Percentiles rank a stretch among this genome's conserved stretches.
Evolutionary conservation across 1,140 invertebrate species (phyloP).

Genomic region (Radopholus similis): DNA sequence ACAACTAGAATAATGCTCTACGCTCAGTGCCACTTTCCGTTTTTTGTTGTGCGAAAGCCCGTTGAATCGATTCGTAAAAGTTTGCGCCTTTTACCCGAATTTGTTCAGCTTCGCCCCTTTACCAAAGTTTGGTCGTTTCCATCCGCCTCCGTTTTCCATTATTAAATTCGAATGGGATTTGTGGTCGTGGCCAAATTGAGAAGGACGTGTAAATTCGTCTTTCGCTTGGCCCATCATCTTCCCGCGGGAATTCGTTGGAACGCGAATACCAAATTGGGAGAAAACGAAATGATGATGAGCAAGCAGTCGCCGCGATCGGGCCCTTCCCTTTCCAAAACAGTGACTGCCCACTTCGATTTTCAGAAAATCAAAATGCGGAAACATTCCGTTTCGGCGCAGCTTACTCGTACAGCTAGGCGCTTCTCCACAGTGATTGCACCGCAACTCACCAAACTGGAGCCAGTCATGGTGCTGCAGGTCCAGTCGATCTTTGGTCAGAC

Average conservation of each 20-base stretch:
- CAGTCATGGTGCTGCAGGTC: conserved; percentile 34
- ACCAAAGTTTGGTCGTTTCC: not conserved
- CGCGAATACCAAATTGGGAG: not conserved
- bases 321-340: conserved; percentile 3
- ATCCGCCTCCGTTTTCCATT: not conserved
- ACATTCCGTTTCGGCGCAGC: conserved; percentile 45
- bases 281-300: not conserved
- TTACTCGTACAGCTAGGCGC: conserved; percentile 38
- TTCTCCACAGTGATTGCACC: conserved; percentile 51
- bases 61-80: not conserved
- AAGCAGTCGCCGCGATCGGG: no score
- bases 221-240: no score
- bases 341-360: not conserved
- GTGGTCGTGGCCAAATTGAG: no score
- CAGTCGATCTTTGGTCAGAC: no score
- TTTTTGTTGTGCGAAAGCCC: no score
- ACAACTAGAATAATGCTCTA: no score
- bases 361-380: conserved; percentile 32
- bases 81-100: no score
- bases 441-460: conserved; percentile 51
- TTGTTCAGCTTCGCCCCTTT: not conserved
- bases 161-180: not conserved
- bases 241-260: no score
- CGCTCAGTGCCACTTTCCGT: not conserved
- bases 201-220: no score